Evolutionary conservation across 2,797 vertebrate genomes (phyloP).

Genomic region (Fistularia tabacaria): DNA sequence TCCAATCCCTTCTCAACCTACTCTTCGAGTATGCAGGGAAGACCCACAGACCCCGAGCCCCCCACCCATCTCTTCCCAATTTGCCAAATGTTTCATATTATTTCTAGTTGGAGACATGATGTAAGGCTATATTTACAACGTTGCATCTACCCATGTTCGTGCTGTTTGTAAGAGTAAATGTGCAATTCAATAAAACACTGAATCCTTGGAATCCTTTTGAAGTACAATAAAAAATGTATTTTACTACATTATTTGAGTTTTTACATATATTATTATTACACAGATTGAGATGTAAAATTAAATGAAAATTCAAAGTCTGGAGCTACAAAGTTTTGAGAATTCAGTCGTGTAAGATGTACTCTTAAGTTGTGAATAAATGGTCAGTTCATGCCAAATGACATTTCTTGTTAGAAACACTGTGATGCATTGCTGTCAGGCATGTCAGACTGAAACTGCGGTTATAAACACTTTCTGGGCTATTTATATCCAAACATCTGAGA

Average conservation of each 20-base stretch:
- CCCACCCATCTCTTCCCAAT: conserved; percentile 6
- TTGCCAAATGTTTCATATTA: conserved; percentile 31
- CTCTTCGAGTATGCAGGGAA: conserved; percentile 31
- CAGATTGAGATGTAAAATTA: no score
- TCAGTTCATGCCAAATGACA: no score
- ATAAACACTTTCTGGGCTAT: no score
- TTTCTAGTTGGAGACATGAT: conserved; percentile 33
- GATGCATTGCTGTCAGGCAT: no score
- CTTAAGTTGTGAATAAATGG: no score
- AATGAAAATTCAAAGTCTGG: no score
- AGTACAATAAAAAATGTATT: conserved; percentile 52
- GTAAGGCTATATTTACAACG: conserved; percentile 24
- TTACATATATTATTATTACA: not conserved
- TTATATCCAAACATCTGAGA: no score
- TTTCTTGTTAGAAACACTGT: no score
- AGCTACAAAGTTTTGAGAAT: no score
- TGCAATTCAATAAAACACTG: conserved; percentile 52
- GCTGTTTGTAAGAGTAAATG: conserved; percentile 33
- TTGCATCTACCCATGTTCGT: conserved; percentile 34
- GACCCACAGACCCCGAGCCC: not conserved
- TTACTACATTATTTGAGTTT: conserved; percentile 32
- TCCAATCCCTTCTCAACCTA: conserved; percentile 32
- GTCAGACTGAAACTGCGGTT: no score
- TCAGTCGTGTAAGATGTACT: no score
- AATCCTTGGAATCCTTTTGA: conserved; percentile 23